Evolutionary conservation across 2,888 invertebrate species (phyloP).

Genomic region (Blastobasis adustella): DNA sequence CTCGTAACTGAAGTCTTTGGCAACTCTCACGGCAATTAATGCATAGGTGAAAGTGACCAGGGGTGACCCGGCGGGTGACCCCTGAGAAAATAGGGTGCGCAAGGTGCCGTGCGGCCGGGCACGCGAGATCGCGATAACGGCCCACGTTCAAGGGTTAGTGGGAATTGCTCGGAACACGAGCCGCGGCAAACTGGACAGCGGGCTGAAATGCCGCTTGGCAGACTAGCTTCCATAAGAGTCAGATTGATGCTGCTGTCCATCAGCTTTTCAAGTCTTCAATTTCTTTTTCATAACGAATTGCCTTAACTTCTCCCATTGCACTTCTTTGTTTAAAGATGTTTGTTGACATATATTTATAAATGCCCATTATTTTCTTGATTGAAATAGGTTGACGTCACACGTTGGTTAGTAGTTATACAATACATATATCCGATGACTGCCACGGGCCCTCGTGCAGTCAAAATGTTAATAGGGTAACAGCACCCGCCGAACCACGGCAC

Average conservation of each 20-base stretch:
- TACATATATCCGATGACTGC: slow-evolving; percentile 31
- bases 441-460: slow-evolving; percentile 41
- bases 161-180: not conserved
- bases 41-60: slow-evolving; percentile 18
- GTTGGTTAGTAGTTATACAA: slow-evolving; percentile 18
- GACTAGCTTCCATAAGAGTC: no score
- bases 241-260: no score
- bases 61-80: slow-evolving; percentile 25
- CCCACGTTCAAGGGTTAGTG: slow-evolving; percentile 10
- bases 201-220: no score
- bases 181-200: no score
- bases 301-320: no score
- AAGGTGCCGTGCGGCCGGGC: slow-evolving; percentile 18
- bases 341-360: no score
- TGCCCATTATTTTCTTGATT: slow-evolving; percentile 21
- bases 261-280: no score
- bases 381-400: slow-evolving; percentile 28
- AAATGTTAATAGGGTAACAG: slow-evolving; percentile 43
- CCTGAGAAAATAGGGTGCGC: slow-evolving; percentile 35
- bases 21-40: not conserved
- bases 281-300: no score
- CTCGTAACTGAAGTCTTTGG: no score
- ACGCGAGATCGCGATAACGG: slow-evolving; percentile 38
- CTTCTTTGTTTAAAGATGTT: no score
- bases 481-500: slow-evolving; percentile 23